Conservation (phyloP, 2,113 vertebrate species). For the Tychaedon coryphoeus region DNA sequence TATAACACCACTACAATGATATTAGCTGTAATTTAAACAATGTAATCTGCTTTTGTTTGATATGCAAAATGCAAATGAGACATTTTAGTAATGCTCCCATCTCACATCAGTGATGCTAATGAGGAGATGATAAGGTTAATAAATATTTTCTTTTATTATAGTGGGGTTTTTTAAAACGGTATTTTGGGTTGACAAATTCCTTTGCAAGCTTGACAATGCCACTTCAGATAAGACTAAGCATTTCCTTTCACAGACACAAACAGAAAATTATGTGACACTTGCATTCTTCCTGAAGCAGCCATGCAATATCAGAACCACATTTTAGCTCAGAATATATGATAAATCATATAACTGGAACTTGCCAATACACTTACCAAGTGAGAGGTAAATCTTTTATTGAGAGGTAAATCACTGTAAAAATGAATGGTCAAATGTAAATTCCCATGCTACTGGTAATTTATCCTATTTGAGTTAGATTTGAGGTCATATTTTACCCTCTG, state of each 20-base stretch:
- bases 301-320: neutral
- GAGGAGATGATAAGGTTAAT: slow-evolving; percentile 60
- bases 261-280: neutral
- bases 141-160: slow-evolving; percentile 37
- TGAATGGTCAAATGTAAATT: neutral
- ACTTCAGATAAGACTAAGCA: neutral
- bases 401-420: neutral
- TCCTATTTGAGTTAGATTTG: neutral
- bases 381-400: neutral
- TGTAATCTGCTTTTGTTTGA: slow-evolving; percentile 53
- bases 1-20: slow-evolving; percentile 45
- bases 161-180: neutral
- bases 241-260: neutral
- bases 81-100: slow-evolving; percentile 49
- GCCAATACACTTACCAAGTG: neutral
- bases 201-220: neutral
- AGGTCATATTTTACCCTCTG: neutral
- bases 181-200: neutral
- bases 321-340: neutral
- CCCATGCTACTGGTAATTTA: neutral
- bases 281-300: neutral
- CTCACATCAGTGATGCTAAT: slow-evolving; percentile 55
- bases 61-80: slow-evolving; percentile 71
- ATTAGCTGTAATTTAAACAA: slow-evolving; percentile 70
- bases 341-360: neutral